Evolutionary conservation across 2,888 invertebrate genomes (phyloP), one percentile per base, ranked within the genome.

Genomic region (Microctonus aethiopoides): DNA sequence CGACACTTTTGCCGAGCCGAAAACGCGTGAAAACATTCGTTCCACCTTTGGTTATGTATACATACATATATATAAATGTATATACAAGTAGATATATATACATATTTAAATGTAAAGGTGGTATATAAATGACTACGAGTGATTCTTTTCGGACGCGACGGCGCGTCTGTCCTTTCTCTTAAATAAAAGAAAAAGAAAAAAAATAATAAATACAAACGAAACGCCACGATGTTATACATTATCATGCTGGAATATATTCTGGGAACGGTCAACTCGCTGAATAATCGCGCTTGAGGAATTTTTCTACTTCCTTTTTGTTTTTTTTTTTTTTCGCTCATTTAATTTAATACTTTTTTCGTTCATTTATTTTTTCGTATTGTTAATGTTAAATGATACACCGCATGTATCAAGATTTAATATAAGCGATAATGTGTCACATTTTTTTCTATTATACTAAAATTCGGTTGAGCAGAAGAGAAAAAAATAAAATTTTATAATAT

Each of bases 11-110:
- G 63, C 63, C 32, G 54, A 36, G 11, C 68, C 36, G 46, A 46
- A 46, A 46, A 46, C 46, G 63, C 62, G 68, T 68, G 68, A 68
- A 68, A 68, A 68, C 59, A 68, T 68, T 68, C 68, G 68, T 68
- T 68, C 68, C 62, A 52, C 63, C 51, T 52, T 32, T 57, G 32
- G 39, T 41, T 13, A 54, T 54, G 9, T 46, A 54, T 54, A 54
- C 24, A 13, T 52, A 16, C 20, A 29, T 22, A 16, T 24, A 51
- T 51, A n/a, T n/a, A n/a, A n/a, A n/a, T n/a, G n/a, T n/a, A n/a
- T n/a, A n/a, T n/a, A n/a, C n/a, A n/a, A n/a, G n/a, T n/a, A n/a
- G n/a, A n/a, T n/a, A n/a, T n/a, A n/a, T n/a, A n/a, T n/a, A n/a
- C n/a, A n/a, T n/a, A n/a, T n/a, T n/a, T n/a, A n/a, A n/a, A n/a